Evolutionary conservation across 64 coral and sea anemone genomes (phyloP).

Genomic region (Orbicella faveolata): DNA sequence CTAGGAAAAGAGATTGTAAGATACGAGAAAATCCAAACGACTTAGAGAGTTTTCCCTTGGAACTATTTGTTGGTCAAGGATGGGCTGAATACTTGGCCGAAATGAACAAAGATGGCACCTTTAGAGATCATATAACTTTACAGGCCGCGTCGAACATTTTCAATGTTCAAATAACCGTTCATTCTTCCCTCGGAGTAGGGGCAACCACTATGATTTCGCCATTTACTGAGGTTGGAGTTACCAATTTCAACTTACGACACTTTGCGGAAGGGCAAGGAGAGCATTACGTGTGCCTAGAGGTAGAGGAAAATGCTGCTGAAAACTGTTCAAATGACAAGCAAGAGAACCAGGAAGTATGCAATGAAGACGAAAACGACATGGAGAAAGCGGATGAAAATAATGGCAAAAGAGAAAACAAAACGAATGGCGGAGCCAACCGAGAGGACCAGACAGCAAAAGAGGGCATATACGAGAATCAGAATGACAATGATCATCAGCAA

Average conservation of each 20-base stretch:
- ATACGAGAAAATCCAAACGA: conserved; percentile 34
- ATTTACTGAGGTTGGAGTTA: conserved; percentile 13
- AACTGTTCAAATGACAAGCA: conserved; percentile 55
- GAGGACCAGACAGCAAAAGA: conserved; percentile 46
- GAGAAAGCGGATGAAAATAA: conserved; percentile 28
- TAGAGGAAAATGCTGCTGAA: conserved; percentile 44
- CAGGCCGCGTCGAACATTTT: conserved; percentile 11
- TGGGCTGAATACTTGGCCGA: conserved; percentile 35
- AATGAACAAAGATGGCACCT: conserved; percentile 51
- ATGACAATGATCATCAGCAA: conserved; percentile 41
- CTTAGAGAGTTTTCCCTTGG: not conserved
- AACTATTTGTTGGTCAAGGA: conserved; percentile 37
- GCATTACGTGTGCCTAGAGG: conserved; percentile 48
- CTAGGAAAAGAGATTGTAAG: conserved; percentile 45
- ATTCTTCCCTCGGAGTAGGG: not conserved
- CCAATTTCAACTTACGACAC: conserved; percentile 25
- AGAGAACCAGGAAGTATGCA: conserved; percentile 54
- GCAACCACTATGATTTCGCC: conserved; percentile 11
- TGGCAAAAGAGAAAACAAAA: conserved; percentile 54
- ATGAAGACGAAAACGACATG: conserved; percentile 42
- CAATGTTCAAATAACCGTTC: too few species aligned
- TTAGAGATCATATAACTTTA: conserved; percentile 42
- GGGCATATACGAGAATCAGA: conserved; percentile 41
- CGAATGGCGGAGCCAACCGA: conserved; percentile 44
- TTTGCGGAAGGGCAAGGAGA: conserved; percentile 50